A percentile compares a stretch with the other conserved stretches of the same genome.
These are phyloP conservation scores for Hippocampus abdominalis DNA, from an alignment of 2,113 vertebrate genomes.

Conservation along the genomic window DNA sequence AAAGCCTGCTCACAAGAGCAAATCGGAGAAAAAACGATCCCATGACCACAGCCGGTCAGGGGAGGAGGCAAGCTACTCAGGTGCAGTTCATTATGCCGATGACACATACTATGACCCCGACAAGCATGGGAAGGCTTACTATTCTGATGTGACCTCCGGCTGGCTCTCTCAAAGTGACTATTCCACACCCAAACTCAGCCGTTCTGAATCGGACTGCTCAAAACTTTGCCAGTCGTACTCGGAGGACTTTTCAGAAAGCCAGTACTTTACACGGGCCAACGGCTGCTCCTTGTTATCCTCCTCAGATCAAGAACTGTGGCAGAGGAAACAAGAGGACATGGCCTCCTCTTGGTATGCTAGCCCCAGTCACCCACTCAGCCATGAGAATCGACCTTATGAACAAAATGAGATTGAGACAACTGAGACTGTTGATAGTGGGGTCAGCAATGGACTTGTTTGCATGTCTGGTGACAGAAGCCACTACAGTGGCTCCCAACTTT, in stretches of 20 bases:
- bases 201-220: slow-evolving; percentile 95
- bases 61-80: slow-evolving; percentile 72
- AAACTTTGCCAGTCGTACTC: slow-evolving; percentile 96
- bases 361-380: slow-evolving; percentile 71
- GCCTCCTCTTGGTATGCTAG: slow-evolving; percentile 77
- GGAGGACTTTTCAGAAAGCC: slow-evolving; percentile 94
- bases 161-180: slow-evolving; percentile 96
- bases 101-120: slow-evolving; percentile 74
- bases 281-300: slow-evolving; percentile 88
- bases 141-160: slow-evolving; percentile 79
- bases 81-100: slow-evolving; percentile 74
- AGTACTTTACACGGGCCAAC: slow-evolving; percentile 84
- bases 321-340: slow-evolving; percentile 86
- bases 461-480: slow-evolving; percentile 83
- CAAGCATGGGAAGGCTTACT: slow-evolving; percentile 78
- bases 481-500: slow-evolving; percentile 86
- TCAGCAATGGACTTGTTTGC: slow-evolving; percentile 84
- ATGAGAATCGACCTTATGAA: slow-evolving; percentile 67
- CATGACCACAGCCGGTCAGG: slow-evolving; percentile 70
- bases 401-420: slow-evolving; percentile 78
- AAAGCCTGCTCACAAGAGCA: slow-evolving; percentile 80
- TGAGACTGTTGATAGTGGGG: slow-evolving; percentile 84
- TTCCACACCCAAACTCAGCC: slow-evolving; percentile 89
- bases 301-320: slow-evolving; percentile 95
- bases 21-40: slow-evolving; percentile 75